Evolutionary conservation across 2,113 vertebrate species (phyloP), one percentile per base, ranked within the genome.

Genomic region (Thermophis baileyi): DNA sequence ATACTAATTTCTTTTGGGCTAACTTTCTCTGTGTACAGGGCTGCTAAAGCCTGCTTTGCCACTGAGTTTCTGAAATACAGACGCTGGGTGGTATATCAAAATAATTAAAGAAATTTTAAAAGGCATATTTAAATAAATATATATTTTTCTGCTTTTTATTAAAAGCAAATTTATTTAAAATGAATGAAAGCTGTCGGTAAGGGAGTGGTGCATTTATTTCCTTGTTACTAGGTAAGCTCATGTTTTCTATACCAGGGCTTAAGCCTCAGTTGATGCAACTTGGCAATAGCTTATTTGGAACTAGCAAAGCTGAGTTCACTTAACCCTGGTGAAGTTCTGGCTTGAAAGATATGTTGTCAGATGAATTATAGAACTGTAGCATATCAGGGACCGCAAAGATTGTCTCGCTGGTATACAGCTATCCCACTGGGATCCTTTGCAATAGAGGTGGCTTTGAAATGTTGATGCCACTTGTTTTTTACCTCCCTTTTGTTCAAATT

Each of bases 151-250:
- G 97, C 96, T 49, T 97, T 98, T 98, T 98, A 96, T 97, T 96
- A 97, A 97, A 97, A 97, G 97, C 97, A 97, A 96, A 97, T 96
- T 96, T 98, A 97, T 98, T 98, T 98, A 96, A 97, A 96, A 96
- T 95, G 86, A 97, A 95, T 95, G 94, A 93, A 96, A 94, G 91
- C 93, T 96, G 95, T 95, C 94, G 55, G 90, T 93, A 74, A 89
- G 86, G 95, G 95, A 96, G 92, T 35, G 92, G 95, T 0, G 47
- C 85, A 0, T 97, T 96, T 97, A 95, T 97, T 95, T 94, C 93
- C 93, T 93, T 10, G 30, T 74, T 92, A 92, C 51, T 2, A 44
- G 92, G 89, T 63, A 60, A 20, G 20, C 0, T 30, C 87, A 88
- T 0, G 9, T 55, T 1, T 60, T 1, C 25, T 89, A 69, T 5